Conservation (phyloP, 2,888 invertebrate genomes). For the Allygus modestus region DNA sequence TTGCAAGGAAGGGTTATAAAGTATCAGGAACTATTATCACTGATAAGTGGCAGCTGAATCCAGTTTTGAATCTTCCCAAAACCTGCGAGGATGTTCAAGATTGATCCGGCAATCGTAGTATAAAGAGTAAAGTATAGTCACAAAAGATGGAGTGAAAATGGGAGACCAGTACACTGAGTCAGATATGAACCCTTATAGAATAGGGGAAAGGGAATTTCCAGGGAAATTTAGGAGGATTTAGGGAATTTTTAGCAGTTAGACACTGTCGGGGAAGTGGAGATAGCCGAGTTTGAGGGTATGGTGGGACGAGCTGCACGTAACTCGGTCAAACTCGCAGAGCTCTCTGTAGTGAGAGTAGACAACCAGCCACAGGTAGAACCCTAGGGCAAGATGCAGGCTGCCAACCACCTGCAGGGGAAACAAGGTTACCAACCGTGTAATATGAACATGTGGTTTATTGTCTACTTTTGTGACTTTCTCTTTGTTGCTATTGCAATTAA, state of each 20-base stretch:
- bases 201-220: background rate
- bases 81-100: no score
- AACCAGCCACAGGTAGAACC: slow-evolving; percentile 74
- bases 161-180: background rate
- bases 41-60: no score
- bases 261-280: slow-evolving; percentile 51
- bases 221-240: background rate
- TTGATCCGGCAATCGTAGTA: no score
- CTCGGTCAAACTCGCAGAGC: slow-evolving; percentile 71
- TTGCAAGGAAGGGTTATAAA: no score
- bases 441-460: no score
- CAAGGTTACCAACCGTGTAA: background rate
- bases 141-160: background rate
- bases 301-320: slow-evolving; percentile 63
- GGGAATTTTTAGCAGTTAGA: background rate
- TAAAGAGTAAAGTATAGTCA: no score
- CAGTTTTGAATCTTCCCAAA: no score
- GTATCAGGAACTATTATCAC: no score
- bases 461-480: no score
- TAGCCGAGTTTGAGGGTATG: slow-evolving; percentile 55
- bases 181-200: background rate
- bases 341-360: slow-evolving; percentile 75
- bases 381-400: slow-evolving; percentile 62
- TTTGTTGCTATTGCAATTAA: no score
- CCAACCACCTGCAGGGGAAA: slow-evolving; percentile 42